Conservation (phyloP, 2,888 invertebrate genomes). For the Caenorhabditis sp. region DNA sequence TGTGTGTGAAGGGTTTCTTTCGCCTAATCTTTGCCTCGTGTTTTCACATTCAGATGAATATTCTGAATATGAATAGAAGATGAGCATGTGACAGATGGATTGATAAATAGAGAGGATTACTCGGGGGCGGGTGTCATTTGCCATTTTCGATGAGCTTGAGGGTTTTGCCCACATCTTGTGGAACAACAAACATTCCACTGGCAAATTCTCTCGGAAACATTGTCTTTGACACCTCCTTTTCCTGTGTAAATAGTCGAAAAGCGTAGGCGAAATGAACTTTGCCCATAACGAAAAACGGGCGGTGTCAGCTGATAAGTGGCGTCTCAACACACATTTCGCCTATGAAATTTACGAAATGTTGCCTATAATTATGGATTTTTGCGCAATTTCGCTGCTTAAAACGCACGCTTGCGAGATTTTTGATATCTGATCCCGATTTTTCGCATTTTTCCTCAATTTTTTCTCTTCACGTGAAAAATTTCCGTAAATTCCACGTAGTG, state of each 20-base stretch:
- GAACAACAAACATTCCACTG: not conserved
- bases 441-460: too few relatives aligned
- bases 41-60: too few relatives aligned
- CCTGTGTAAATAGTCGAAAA: not conserved
- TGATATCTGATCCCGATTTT: not conserved
- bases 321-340: too few relatives aligned
- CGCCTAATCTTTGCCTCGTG: conserved; percentile 5
- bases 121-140: not conserved
- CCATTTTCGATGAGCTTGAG: too few relatives aligned
- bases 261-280: conserved; percentile 49
- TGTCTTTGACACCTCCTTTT: not conserved
- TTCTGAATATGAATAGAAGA: not conserved
- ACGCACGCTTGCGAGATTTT: too few relatives aligned
- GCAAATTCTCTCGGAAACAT: not conserved
- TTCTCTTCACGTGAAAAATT: not conserved
- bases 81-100: not conserved
- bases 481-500: too few relatives aligned
- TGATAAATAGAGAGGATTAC: not conserved
- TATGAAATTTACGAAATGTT: conserved; percentile 37
- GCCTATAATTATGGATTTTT: conserved; percentile 33
- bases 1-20: not conserved
- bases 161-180: too few relatives aligned
- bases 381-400: too few relatives aligned
- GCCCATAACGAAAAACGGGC: conserved; percentile 24
- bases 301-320: conserved; percentile 48